Conservation (phyloP, 2,113 vertebrate species). For the Apus apus region DNA sequence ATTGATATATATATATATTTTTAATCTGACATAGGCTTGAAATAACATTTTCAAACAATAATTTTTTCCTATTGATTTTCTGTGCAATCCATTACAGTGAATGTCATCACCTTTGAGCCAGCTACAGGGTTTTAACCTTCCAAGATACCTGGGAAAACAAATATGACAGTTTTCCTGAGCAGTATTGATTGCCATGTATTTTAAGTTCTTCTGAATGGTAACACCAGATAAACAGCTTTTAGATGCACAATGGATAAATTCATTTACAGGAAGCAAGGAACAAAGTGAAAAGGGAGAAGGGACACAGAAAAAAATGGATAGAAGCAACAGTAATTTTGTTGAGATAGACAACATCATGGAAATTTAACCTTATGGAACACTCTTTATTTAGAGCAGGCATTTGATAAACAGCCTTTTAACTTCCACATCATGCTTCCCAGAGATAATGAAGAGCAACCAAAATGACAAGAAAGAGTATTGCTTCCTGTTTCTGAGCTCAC, state of each 20-base stretch:
- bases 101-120: not conserved
- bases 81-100: not conserved
- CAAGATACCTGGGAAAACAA: not conserved
- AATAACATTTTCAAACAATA: conserved; percentile 21
- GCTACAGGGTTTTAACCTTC: not conserved
- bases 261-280: conserved; percentile 6
- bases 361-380: not conserved
- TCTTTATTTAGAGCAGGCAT: not conserved
- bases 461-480: not conserved
- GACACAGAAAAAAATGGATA: not conserved
- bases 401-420: not conserved
- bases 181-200: not conserved
- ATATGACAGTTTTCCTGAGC: not conserved
- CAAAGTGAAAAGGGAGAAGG: not conserved
- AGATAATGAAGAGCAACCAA: not conserved
- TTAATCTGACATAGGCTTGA: conserved; percentile 8
- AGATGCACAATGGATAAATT: not conserved
- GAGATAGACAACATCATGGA: not conserved
- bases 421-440: not conserved
- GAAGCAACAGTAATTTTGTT: not conserved
- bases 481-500: not conserved
- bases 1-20: not conserved
- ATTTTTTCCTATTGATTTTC: conserved; percentile 15
- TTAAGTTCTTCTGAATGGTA: conserved; percentile 22
- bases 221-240: conserved; percentile 20